Base-by-base conservation (phyloP, 1,140 invertebrate genomes). In the Meloidogyne floridensis region DNA sequence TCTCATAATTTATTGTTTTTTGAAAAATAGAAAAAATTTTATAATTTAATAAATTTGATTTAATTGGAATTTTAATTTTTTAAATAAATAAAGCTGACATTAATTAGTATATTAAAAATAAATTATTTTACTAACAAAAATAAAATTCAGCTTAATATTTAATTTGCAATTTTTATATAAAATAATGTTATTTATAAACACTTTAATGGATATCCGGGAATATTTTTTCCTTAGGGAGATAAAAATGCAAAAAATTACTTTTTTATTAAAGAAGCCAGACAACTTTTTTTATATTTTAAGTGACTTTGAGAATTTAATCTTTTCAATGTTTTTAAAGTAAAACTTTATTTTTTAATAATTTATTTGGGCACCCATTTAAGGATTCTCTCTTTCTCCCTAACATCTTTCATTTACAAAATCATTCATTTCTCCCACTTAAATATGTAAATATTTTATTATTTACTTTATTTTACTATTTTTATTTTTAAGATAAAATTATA, bases 1-100 rank as follows among this genome's bases (percentile, higher is more conserved):
- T n/a, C 59, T 65, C 59, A 65, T 65, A 65, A 65, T 65, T 65
- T n/a, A 65, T 65, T 65, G n/a, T 65, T n/a, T 65, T 18, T 65
- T n/a, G n/a, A 3, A 13, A 15, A 59, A 15, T 15, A 59, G 3
- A 13, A 15, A 59, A n/a, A 7, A n/a, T 65, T 65, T n/a, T 65
- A 7, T 65, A 13, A 47, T 47, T 47, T 47, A 47, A 47, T 47
- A 47, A 47, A 47, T 47, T 6, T 47, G 47, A 47, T 47, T 47
- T 47, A 6, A 47, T 47, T 47, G 47, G 47, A 6, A 47, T 47
- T 47, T 47, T 47, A 47, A 47, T 47, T 47, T 47, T 8, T 47
- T 47, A 47, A 32, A 32, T 32, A 32, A 32, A 32, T 32, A 32
- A 32, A 32, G 32, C 32, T 32, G 32, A 32, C 32, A 32, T 32